Base-by-base conservation (phyloP, 2,888 invertebrate genomes). In the Erynnis tages region DNA sequence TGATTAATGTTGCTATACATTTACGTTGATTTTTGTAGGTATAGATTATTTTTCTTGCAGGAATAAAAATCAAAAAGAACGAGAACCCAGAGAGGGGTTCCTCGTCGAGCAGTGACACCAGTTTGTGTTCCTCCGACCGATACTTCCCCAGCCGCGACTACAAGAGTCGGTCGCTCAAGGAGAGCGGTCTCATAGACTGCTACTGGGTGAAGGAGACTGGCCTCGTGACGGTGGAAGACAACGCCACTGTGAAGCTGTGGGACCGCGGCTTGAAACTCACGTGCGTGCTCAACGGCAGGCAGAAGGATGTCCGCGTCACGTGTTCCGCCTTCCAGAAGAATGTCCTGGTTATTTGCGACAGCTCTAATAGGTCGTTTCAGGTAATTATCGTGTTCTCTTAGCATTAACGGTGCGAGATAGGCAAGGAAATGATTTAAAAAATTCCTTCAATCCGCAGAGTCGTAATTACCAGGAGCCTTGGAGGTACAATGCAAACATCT, bases 221-320 rank as follows among this genome's bases (percentile, higher is more conserved):
- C 0, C 66, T 90, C 1, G 62, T 90, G 2, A 86, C 85, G 0
- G 75, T 90, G 0, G 86, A 87, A 45, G 70, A 67, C 7, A 87
- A 86, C 44, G 83, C 81, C 0, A 77, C 76, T 0, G 76, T 88
- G 1, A 88, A 89, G 50, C 66, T 88, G 2, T 90, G 90, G 90
- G 70, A 75, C 35, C 62, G 63, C 4, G 65, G 73, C 2, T 49
- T 84, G 34, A 76, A 80, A 34, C 34, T 87, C 1, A 57, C 66
- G 0, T 69, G 73, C 19, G 79, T 90, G 27, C 55, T 90, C 34
- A 73, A 79, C 11, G 78, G 79, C 5, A 65, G 82, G n/a, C 82
- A 83, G 44, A 58, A 65, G 0, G 80, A 82, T 25, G 74, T 78
- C 0, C 57, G 60, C n/a, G 65, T 89, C 1, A 76, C 62, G 2